Conservation (phyloP, 2,113 vertebrate genomes). For the Syngnathus typhle region DNA sequence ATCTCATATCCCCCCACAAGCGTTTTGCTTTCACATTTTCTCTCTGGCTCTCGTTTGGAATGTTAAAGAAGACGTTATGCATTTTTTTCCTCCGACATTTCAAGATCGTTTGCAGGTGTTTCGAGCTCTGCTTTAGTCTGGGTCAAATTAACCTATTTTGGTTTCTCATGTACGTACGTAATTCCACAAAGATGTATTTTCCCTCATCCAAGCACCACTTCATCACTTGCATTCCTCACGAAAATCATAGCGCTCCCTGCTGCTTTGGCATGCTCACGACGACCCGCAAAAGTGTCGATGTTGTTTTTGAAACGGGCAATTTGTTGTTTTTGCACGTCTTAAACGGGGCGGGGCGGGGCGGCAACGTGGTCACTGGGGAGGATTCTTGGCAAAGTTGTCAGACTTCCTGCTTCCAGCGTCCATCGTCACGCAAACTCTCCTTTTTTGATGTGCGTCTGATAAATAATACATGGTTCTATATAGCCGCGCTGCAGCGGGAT, state of each 20-base stretch:
- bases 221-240: background rate
- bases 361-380: background rate
- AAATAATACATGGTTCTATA: conserved; percentile 66
- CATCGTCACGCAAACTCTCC: conserved; percentile 55
- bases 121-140: background rate
- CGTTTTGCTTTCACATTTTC: conserved; percentile 9
- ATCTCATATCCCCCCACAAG: conserved; percentile 16
- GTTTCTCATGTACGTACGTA: background rate
- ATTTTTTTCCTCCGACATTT: background rate
- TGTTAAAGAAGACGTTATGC: background rate
- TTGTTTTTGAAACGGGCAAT: background rate
- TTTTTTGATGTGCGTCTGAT: conserved; percentile 67
- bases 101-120: background rate
- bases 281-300: background rate
- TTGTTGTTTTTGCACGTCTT: background rate
- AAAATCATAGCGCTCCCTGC: background rate
- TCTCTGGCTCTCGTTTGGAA: background rate
- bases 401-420: conserved; percentile 3
- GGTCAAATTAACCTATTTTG: background rate
- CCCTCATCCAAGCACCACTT: background rate
- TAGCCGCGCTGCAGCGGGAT: conserved; percentile 58
- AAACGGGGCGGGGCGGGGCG: background rate
- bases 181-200: background rate
- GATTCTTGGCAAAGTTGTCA: background rate
- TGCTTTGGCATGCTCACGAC: background rate